Base-by-base conservation (phyloP, 2,888 invertebrate species). In the Spicauda simplicius region DNA sequence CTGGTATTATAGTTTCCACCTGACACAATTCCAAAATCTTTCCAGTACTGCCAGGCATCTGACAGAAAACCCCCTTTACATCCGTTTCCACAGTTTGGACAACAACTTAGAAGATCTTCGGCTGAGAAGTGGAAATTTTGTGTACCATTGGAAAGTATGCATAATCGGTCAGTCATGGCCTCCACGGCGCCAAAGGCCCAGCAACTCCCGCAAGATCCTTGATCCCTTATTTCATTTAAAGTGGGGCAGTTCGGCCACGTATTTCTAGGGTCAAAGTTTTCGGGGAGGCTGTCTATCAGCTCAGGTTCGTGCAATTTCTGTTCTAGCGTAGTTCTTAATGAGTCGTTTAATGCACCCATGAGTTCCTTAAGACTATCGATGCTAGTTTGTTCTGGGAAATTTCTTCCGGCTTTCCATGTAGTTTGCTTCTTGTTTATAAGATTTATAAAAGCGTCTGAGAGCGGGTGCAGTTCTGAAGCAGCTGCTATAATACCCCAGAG, bases 121-220 rank as follows among this genome's bases (percentile, higher is more conserved):
- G 98, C 95, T 0, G 98, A 97, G 77, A 97, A 95, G 76, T 96
- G 96, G 80, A 96, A 95, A 82, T 97, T 94, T 14, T 93, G 82
- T 16, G 94, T 93, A 18, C 95, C 97, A 55, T 96, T 94, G 0
- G 97, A 96, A 78, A 96, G 96, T 75, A 97, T 97, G 87, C 98
- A 98, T 30, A 96, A 94, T 64, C 98, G 94, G 87, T 98, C 98
- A 5, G 97, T 97, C 96, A 98, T 98, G 1, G 98, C 97, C 86
- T 97, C 97, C 0, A 97, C 98, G 10, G 98, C 97, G 41, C 97
- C 98, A 84, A 98, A 97, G 3, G 98, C 98, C 98, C 98, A 98
- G 89, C 98, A 98, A 52, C 98, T 98, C 30, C 98, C 98, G 83
- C 98, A 98, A 16, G 97, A 96, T 14, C 97, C 97, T 74, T 98